Evolutionary conservation across 2,113 vertebrate genomes (phyloP), one percentile per base, ranked within the genome.

Genomic region (Chiloscyllium plagiosum): DNA sequence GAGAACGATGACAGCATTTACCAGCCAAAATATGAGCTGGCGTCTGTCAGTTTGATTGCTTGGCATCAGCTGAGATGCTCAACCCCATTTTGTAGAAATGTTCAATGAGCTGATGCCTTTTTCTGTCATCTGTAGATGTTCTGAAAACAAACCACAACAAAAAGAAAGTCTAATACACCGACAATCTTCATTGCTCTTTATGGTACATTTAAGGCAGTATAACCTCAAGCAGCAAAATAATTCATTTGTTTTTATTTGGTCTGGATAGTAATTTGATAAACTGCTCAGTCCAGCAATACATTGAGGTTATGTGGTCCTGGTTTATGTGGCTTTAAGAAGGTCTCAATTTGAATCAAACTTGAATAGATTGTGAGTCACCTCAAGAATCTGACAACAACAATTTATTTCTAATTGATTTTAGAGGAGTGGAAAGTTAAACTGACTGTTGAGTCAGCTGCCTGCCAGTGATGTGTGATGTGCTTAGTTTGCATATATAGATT

Each of bases 371-470:
- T 42, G 61, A 92, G 61, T 92, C 89, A 92, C 61, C 89, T 92
- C 33, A 2, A 65, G 61, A 93, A 65, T 37, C 33, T 66, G 61
- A 93, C 61, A 37, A 68, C 15, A 65, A 93, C 17, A 92, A 66
- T 93, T n/a, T 66, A 93, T 22, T 93, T 93, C 61, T 37, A 93
- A 93, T 93, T 93, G 89, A 42, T 90, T 90, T 90, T 90, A 42
- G 65, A 19, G 33, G 65, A 8, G 52, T 19, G 52, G 26, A 76
- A 69, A 76, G 26, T 72, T 95, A 72, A 95, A 52, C 8, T 72
- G 94, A 72, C 37, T 72, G 94, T 72, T 72, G 68, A 52, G 68
- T 72, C 94, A 95, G 94, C 94, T 95, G 69, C 56, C 69, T 72
- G 42, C 22, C 68, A 52, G 42, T 95, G 94, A 50, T 70, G 1